Evolutionary conservation across 2,888 invertebrate genomes (phyloP), one percentile per base, ranked within the genome.

Genomic region (Sarcophaga subvicina): DNA sequence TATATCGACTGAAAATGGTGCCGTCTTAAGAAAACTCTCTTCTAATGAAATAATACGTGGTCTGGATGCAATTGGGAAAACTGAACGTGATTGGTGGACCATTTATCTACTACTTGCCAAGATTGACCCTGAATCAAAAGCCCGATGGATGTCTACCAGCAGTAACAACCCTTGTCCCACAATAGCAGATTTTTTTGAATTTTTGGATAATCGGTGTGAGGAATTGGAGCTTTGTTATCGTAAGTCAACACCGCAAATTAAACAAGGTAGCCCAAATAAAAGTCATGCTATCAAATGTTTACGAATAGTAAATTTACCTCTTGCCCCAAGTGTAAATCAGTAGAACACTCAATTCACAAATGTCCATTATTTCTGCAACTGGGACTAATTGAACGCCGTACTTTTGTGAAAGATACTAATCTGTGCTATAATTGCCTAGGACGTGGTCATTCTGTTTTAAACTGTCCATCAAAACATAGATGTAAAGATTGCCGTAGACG

Each of bases 41-140:
- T 85, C 85, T 10, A 88, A 83, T 70, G 83, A 88, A 71, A 75
- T 84, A 25, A 77, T 88, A 17, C 76, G 87, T 14, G 86, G 87
- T 11, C 47, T 86, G n/a, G 77, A 86, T 54, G 64, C 85, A 12
- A 79, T 88, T n/a, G 64, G 49, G n/a, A 66, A 75, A 12, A 64
- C 17, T 8, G 76, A 76, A 14, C 72, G 84, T 10, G 85, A 83
- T 37, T 81, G 85, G 25, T 88, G 87, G 87, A 60, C 85, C 4
- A 86, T 85, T 63, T 71, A 85, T 37, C 45, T 86, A 47, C 25
- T 86, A 47, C 49, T 86, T 2, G 71, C 60, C n/a, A 71, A 77
- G 47, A 17, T 83, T 66, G 82, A 83, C 37, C 47, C 76, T 1
- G 86, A 84, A 49, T 63, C 86, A n/a, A 84, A 82, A n/a, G 59